Percentiles rank a stretch among this genome's conserved stretches.
phyloP scores from a whole-genome alignment of 2,113 vertebrate genomes.

The Peromyscus maniculatus region DNA sequence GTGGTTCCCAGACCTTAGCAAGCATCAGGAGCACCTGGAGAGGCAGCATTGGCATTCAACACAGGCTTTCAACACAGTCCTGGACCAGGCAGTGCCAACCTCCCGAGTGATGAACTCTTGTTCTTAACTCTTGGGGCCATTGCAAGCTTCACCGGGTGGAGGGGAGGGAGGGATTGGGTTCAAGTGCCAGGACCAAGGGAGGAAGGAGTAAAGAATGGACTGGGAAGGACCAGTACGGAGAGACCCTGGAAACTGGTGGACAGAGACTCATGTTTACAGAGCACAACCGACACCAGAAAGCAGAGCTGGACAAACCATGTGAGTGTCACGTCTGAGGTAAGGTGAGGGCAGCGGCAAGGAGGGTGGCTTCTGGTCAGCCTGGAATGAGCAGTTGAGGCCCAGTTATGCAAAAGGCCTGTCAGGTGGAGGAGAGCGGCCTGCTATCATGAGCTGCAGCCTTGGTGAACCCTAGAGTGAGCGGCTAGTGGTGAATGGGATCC shows the following conservation, averaged over 20 bases:
- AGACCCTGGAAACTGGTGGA: neutral
- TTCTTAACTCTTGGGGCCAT: neutral
- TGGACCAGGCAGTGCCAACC: neutral
- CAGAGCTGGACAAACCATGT: neutral
- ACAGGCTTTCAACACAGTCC: neutral
- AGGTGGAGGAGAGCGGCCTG: neutral
- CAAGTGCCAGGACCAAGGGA: neutral
- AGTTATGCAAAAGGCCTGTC: accelerated
- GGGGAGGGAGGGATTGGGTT: neutral
- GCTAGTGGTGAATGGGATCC: neutral
- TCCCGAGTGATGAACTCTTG: neutral
- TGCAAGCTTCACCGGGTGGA: neutral
- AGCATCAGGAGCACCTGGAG: neutral
- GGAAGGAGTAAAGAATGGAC: neutral
- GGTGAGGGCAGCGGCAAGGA: neutral
- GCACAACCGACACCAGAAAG: neutral
- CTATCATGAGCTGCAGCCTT: neutral
- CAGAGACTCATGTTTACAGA: neutral
- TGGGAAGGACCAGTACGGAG: neutral
- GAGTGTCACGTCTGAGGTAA: neutral
- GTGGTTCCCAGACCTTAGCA: neutral
- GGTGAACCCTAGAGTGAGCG: neutral
- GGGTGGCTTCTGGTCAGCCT: neutral
- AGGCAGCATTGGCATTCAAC: neutral
- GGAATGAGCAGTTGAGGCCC: neutral